Conservation (phyloP, 2,113 vertebrate genomes). For the Megaleporinus macrocephalus region DNA sequence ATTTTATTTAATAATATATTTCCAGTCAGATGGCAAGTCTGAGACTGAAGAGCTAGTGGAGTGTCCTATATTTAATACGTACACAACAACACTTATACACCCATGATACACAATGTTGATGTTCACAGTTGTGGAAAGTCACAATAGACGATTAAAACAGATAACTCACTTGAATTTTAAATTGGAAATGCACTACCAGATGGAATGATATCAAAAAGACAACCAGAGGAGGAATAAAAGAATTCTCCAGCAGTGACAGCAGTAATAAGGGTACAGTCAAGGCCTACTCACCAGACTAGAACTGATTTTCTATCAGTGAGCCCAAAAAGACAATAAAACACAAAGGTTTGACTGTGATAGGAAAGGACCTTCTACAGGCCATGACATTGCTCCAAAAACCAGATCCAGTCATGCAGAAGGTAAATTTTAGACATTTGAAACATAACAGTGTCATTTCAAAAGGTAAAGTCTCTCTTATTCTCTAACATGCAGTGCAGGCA, state of each 20-base stretch:
- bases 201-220: constrained; percentile 58
- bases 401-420: not conserved
- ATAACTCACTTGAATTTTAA: not conserved
- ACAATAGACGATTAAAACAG: not conserved
- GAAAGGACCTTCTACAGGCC: not conserved
- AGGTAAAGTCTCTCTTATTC: not conserved
- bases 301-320: constrained; percentile 88
- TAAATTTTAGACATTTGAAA: not conserved
- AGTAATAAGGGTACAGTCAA: constrained; percentile 68
- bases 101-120: too few relatives aligned
- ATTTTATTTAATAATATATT: too few relatives aligned
- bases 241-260: constrained; percentile 8
- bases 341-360: constrained; percentile 41
- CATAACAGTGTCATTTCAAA: not conserved
- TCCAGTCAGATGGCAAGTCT: too few relatives aligned
- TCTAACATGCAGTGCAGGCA: not conserved
- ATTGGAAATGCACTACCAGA: constrained; percentile 78
- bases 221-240: constrained; percentile 29
- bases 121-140: not conserved
- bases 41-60: too few relatives aligned
- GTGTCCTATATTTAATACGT: too few relatives aligned
- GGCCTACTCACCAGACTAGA: constrained; percentile 87
- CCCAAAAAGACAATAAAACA: constrained; percentile 67
- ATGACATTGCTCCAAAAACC: not conserved
- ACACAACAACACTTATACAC: too few relatives aligned